Evolutionary conservation across 2,797 vertebrate species (phyloP).

Genomic region (Cyclura pinguis): DNA sequence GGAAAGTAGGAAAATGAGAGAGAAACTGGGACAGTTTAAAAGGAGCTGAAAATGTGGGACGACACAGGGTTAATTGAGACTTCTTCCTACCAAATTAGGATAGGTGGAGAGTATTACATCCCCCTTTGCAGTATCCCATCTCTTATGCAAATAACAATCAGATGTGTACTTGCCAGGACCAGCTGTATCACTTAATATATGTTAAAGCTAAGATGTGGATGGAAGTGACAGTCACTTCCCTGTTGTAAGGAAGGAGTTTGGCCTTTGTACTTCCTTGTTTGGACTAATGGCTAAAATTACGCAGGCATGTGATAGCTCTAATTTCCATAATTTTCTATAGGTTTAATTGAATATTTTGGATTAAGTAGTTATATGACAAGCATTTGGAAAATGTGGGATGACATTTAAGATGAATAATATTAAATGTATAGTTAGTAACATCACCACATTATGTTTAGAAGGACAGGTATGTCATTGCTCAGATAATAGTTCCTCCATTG

Average conservation of each 20-base stretch:
- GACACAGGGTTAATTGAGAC: too few relatives aligned
- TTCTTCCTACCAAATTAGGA: too few relatives aligned
- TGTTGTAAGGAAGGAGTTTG: not conserved
- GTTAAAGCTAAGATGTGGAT: not conserved
- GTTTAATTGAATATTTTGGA: not conserved
- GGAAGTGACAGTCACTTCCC: not conserved
- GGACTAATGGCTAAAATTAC: not conserved
- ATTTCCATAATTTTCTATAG: not conserved
- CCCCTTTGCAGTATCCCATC: not conserved
- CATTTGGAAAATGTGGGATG: not conserved
- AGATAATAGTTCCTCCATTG: not conserved
- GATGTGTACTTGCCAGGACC: not conserved
- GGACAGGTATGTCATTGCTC: not conserved
- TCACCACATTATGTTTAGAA: not conserved
- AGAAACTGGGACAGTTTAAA: too few relatives aligned
- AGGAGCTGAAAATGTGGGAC: too few relatives aligned
- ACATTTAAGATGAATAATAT: not conserved
- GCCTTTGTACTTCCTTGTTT: not conserved
- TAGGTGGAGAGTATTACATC: not conserved
- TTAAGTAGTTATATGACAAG: not conserved
- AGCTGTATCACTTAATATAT: too few relatives aligned
- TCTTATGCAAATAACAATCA: not conserved
- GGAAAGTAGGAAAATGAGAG: too few relatives aligned
- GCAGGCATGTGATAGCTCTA: not conserved
- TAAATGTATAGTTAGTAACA: not conserved